phyloP scores from a whole-genome alignment of 1,140 invertebrate genomes.

The Ditylenchus dipsaci region DNA sequence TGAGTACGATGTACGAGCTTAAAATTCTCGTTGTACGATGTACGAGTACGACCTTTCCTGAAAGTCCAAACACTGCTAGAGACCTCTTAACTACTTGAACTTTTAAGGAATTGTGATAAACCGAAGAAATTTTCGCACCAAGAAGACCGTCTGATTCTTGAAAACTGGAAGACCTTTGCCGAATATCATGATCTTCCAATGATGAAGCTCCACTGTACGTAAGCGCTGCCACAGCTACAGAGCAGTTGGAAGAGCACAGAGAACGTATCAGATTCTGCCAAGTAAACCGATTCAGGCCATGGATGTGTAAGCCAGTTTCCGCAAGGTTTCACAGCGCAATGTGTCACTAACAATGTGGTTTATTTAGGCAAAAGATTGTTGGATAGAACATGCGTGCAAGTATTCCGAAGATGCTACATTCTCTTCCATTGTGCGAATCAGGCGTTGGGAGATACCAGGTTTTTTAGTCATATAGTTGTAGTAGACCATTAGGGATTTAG shows the following conservation, averaged over 20 bases:
- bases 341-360: too few relatives aligned
- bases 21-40: not conserved
- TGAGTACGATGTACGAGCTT: too few relatives aligned
- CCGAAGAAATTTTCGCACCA: constrained; percentile 1
- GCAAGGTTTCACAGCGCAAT: constrained; percentile 42
- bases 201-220: constrained; percentile 15
- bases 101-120: constrained; percentile 29
- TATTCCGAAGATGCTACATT: not conserved
- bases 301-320: constrained; percentile 20
- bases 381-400: constrained; percentile 1
- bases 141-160: constrained; percentile 19
- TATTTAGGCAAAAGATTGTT: not conserved
- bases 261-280: constrained; percentile 20
- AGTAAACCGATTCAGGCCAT: constrained; percentile 11
- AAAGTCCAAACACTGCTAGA: too few relatives aligned
- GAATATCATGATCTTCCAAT: constrained; percentile 12
- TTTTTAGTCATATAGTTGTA: not conserved
- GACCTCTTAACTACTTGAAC: too few relatives aligned
- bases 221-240: constrained; percentile 13
- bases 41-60: too few relatives aligned
- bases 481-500: not conserved
- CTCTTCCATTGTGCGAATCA: not conserved
- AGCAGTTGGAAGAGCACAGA: constrained; percentile 4
- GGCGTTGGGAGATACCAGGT: not conserved
- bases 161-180: constrained; percentile 24